These are phyloP conservation scores for Dolichotis patagonum DNA, from an alignment of 2,113 vertebrate genomes.

Conservation along the genomic window DNA sequence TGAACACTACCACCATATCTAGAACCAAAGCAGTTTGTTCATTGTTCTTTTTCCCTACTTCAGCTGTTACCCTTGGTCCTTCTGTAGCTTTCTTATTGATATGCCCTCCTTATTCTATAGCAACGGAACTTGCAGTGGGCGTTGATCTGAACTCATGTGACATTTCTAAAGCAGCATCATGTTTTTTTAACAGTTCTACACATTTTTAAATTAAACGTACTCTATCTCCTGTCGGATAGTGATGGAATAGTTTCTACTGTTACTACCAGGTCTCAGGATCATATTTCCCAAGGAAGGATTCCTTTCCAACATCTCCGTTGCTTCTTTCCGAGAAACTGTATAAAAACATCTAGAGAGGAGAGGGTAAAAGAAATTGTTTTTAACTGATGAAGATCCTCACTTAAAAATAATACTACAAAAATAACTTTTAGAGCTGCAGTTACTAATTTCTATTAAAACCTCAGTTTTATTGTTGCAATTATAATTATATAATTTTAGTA, in stretches of 20 bases:
- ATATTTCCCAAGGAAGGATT: slow-evolving; percentile 82
- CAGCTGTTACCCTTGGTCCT: not conserved
- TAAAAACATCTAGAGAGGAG: slow-evolving; percentile 84
- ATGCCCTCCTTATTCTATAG: not conserved
- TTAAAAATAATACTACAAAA: slow-evolving; percentile 45
- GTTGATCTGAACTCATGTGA: not conserved
- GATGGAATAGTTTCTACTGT: slow-evolving; percentile 83
- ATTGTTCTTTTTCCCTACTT: not conserved
- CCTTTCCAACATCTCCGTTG: slow-evolving; percentile 82
- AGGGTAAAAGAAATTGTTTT: slow-evolving; percentile 26
- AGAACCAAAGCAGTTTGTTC: slow-evolving; percentile 19
- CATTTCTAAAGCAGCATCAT: not conserved
- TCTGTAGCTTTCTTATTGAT: not conserved
- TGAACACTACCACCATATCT: not conserved
- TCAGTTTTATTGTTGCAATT: not conserved
- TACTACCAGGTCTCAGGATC: slow-evolving; percentile 84
- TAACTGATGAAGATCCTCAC: slow-evolving; percentile 11
- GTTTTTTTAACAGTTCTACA: slow-evolving; percentile 2
- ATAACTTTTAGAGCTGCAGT: not conserved
- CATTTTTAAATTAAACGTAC: slow-evolving; percentile 72
- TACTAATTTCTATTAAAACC: slow-evolving; percentile 36
- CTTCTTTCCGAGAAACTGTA: slow-evolving; percentile 82
- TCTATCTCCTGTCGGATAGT: slow-evolving; percentile 71
- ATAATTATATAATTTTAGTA: not conserved
- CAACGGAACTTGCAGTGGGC: not conserved